Evolutionary conservation across 2,113 vertebrate genomes (phyloP), one percentile per base, ranked within the genome.

Genomic region (Apeltes quadracus): DNA sequence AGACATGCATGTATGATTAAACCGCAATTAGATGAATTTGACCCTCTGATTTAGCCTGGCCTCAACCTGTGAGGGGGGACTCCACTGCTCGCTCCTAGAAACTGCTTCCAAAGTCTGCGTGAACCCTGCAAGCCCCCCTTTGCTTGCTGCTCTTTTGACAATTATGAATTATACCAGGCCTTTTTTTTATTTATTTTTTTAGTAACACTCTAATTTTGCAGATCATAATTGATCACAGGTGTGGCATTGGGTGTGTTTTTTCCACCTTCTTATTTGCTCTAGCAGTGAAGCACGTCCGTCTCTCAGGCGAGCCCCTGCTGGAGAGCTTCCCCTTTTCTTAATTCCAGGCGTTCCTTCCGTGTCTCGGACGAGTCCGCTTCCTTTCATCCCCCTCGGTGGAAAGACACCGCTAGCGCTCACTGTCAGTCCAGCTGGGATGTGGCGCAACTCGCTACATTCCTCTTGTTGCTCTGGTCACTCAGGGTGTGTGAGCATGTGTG

Each of bases 341-440:
- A 90, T 87, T 88, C 86, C 86, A 83, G 84, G 87, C 87, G 87
- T 87, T 89, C 87, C 82, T 90, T 84, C 81, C 76, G 71, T 27
- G 79, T 90, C 82, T 88, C 75, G 75, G 79, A 89, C 46, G 63
- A 84, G 89, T 65, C 84, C 83, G 89, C 84, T 85, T 84, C 87
- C 92, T 91, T 90, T 93, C 87, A 93, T 93, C 90, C 88, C 88
- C 76, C 77, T 80, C 64, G 76, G 83, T 88, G 84, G 87, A 90
- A 78, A 89, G 84, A 92, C 88, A 90, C 89, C 82, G 46, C 85
- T 57, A 89, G 91, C 23, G 61, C 83, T 87, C 86, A 79, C 88
- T 87, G 89, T 88, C 91, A 81, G 81, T 91, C 91, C 91, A 91
- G 88, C 91, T 91, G 90, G 88, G 89, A 88, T 90, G 90, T 89